Conservation (phyloP, 1,140 invertebrate species). For the Aplysia californica region DNA sequence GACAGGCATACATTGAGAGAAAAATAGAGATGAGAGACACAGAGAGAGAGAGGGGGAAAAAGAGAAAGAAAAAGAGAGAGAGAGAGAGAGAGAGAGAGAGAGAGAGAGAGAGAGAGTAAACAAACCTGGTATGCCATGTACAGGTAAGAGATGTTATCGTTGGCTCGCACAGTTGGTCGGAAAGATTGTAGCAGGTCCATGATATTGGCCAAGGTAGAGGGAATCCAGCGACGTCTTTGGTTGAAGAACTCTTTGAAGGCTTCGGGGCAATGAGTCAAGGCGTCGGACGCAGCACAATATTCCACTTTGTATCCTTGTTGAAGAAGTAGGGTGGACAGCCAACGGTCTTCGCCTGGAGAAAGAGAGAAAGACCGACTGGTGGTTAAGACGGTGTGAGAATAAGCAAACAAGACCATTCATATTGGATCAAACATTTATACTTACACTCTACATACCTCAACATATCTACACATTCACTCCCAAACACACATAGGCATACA, state of each 20-base stretch:
- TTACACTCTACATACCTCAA: too few species aligned
- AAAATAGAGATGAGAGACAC: too few species aligned
- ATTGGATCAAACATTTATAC: background rate
- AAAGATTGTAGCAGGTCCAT: conserved; percentile 73
- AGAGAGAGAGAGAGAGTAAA: too few species aligned
- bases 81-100: too few species aligned
- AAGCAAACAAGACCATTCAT: background rate
- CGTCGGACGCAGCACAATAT: conserved; percentile 75
- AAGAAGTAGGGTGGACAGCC: conserved; percentile 74
- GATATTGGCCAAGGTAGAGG: conserved; percentile 76
- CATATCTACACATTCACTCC: too few species aligned
- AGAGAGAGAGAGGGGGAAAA: too few species aligned
- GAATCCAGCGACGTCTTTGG: conserved; percentile 75
- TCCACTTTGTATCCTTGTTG: conserved; percentile 75
- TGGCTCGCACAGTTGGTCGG: conserved; percentile 71
- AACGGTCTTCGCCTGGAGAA: conserved; percentile 72
- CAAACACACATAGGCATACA: too few species aligned
- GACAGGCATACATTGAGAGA: too few species aligned
- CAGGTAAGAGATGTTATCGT: conserved; percentile 73
- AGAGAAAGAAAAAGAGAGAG: too few species aligned
- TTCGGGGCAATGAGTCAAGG: conserved; percentile 75
- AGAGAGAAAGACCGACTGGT: background rate
- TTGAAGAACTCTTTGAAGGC: conserved; percentile 66
- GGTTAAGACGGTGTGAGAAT: background rate
- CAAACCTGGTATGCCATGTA: conserved; percentile 69